These are phyloP conservation scores for Mystacides longicornis DNA, from an alignment of 2,888 invertebrate genomes.

Conservation along the genomic window DNA sequence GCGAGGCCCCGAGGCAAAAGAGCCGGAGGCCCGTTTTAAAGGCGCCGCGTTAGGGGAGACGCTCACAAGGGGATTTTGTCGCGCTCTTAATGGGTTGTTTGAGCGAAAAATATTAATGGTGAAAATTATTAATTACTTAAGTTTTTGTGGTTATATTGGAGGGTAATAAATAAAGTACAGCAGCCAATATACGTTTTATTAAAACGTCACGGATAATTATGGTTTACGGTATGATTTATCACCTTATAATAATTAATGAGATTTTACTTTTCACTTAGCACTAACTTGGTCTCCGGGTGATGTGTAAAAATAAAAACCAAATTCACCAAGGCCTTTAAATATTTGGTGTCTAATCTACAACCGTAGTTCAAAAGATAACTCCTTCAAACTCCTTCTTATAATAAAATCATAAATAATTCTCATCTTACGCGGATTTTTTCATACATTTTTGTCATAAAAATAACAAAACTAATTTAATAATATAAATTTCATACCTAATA, in stretches of 20 bases:
- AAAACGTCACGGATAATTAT: not conserved
- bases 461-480: too few relatives aligned
- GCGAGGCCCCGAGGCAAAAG: not conserved
- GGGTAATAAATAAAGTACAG: conserved; percentile 1
- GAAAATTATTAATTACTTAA: conserved; percentile 1
- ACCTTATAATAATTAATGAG: not conserved
- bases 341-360: too few relatives aligned
- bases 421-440: too few relatives aligned
- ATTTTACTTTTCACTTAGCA: too few relatives aligned
- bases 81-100: not conserved
- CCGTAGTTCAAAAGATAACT: too few relatives aligned
- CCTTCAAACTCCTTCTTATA: too few relatives aligned
- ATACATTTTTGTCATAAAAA: too few relatives aligned
- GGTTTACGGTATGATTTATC: not conserved
- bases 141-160: not conserved
- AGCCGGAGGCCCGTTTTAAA: not conserved
- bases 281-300: too few relatives aligned
- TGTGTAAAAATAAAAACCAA: too few relatives aligned
- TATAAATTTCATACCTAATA: too few relatives aligned
- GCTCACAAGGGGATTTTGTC: not conserved
- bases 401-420: too few relatives aligned
- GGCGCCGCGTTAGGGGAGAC: not conserved
- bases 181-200: not conserved
- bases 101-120: not conserved
- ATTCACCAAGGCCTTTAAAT: too few relatives aligned